These are phyloP conservation scores for Eristalis intricaria DNA, from an alignment of 2,888 invertebrate genomes.

Conservation along the genomic window DNA sequence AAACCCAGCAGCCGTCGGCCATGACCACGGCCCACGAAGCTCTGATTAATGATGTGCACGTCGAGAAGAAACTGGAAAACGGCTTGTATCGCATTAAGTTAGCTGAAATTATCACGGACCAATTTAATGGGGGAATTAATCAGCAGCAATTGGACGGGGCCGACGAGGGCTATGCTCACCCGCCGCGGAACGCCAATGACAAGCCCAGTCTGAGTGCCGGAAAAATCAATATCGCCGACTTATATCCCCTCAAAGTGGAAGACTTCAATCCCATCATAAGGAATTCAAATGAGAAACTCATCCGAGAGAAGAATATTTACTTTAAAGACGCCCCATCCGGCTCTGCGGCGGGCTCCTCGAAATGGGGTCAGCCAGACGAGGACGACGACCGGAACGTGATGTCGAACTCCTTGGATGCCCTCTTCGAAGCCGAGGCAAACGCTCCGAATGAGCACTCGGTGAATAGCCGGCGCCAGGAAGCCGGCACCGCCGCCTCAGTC, in stretches of 20 bases:
- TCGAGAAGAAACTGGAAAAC: constrained; percentile 75
- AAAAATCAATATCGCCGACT: constrained; percentile 79
- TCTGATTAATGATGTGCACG: constrained; percentile 73
- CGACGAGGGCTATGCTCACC: constrained; percentile 46
- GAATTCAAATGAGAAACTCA: constrained; percentile 76
- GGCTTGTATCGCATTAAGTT: constrained; percentile 79
- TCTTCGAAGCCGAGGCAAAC: constrained; percentile 74
- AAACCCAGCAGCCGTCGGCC: constrained; percentile 43
- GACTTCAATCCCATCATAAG: constrained; percentile 78
- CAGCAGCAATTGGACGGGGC: constrained; percentile 52
- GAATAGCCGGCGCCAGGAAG: constrained; percentile 24
- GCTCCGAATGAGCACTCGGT: constrained; percentile 77
- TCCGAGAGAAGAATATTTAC: constrained; percentile 75
- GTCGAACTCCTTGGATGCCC: constrained; percentile 66
- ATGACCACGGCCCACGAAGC: constrained; percentile 66
- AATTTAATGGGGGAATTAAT: constrained; percentile 73
- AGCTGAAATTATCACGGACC: constrained; percentile 76
- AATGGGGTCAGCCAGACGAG: constrained; percentile 48
- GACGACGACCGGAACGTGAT: constrained; percentile 63
- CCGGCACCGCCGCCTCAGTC: constrained; percentile 36
- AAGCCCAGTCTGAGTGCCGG: constrained; percentile 50
- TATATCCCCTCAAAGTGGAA: constrained; percentile 79
- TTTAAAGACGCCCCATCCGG: constrained; percentile 22
- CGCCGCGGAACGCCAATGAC: constrained; percentile 12
- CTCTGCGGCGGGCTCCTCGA: neutral